A percentile compares a stretch with the other conserved stretches of the same genome.
Evolutionary conservation across 2,888 invertebrate genomes (phyloP).

Genomic region (Nebria salina): DNA sequence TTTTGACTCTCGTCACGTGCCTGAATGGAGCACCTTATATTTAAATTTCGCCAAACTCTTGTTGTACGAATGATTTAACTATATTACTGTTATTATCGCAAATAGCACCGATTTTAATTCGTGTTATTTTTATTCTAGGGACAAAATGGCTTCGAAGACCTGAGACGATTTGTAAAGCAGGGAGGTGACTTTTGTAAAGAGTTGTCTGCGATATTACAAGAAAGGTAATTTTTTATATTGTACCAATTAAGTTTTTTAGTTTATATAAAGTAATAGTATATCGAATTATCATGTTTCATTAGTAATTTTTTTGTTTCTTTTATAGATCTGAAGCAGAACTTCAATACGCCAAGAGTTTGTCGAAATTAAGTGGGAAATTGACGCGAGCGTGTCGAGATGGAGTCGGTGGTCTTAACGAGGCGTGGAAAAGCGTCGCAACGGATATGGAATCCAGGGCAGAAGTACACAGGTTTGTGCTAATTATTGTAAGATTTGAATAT

Average conservation of each 20-base stretch:
- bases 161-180: slow-evolving; percentile 91
- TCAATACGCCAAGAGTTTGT: slow-evolving; percentile 89
- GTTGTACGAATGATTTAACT: slow-evolving; percentile 4
- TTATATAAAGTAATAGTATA: not conserved
- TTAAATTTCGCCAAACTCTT: slow-evolving; percentile 19
- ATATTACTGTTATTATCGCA: slow-evolving; percentile 28
- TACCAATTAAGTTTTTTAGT: not conserved
- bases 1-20: slow-evolving; percentile 23
- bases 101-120: not conserved
- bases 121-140: slow-evolving; percentile 72
- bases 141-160: slow-evolving; percentile 92
- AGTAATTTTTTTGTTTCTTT: slow-evolving; percentile 49
- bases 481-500: slow-evolving; percentile 6
- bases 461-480: slow-evolving; percentile 73
- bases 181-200: slow-evolving; percentile 96
- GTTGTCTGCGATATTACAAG: slow-evolving; percentile 86
- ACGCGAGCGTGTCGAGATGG: slow-evolving; percentile 83
- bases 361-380: slow-evolving; percentile 86
- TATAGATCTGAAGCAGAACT: slow-evolving; percentile 89
- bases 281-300: not conserved
- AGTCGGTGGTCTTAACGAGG: slow-evolving; percentile 83
- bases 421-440: slow-evolving; percentile 91
- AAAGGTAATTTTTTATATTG: slow-evolving; percentile 71
- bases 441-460: slow-evolving; percentile 94
- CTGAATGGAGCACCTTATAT: slow-evolving; percentile 37